Base-by-base conservation (phyloP, 2,888 invertebrate species). In the Phragmatobia fuliginosa region DNA sequence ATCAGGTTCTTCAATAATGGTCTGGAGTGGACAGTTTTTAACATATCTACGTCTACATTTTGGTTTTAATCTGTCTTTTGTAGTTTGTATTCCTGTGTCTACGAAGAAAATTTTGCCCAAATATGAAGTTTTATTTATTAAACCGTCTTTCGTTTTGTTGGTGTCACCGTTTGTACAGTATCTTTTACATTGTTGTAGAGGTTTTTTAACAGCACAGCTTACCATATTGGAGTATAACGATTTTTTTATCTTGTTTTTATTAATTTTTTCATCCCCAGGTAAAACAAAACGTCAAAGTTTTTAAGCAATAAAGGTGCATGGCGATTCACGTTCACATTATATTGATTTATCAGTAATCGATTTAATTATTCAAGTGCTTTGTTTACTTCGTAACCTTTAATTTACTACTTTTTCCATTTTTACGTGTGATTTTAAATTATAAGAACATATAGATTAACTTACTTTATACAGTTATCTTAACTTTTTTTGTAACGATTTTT, bases 51-150 rank as follows among this genome's bases (percentile, higher is more conserved):
- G 18, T 52, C 52, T 52, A n/a, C 32, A 21, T 36, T 64, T 64
- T 18, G 56, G 18, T 64, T 33, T 64, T 25, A 36, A 36, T 49
- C 41, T 31, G 16, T n/a, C 32, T 45, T 66, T 36, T 33, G 31
- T 45, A 41, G 66, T 66, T 45, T 66, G 66, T 32, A 41, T n/a
- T n/a, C 45, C 41, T 25, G 59, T 21, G 18, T 66, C 58, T 45
- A 45, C 25, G 45, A 38, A 66, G 32, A 32, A 66, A 66, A 66
- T 60, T 33, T 66, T 66, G 14, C 66, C 66, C 28, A 66, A n/a
- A 45, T 16, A 31, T 58, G 59, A 59, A 25, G 5, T 8, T 56
- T 36, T 56, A 36, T 64, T 25, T 7, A 56, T 56, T 6, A 25
- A 64, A 28, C 31, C 7, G 18, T 18, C 28, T 31, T 41, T 41